Conservation (phyloP, 2,797 vertebrate genomes). For the Pangasius macronema region DNA sequence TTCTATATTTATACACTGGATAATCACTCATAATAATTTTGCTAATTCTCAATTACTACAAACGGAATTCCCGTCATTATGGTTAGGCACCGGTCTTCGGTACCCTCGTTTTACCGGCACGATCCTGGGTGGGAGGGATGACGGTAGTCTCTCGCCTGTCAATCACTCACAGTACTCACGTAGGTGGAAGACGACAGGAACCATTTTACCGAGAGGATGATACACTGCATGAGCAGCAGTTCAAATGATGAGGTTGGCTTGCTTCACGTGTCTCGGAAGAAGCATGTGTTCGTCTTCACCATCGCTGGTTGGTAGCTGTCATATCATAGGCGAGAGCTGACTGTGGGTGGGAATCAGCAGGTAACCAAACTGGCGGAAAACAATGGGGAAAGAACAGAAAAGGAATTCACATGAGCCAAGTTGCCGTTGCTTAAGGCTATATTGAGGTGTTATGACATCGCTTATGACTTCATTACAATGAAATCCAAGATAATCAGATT, state of each 20-base stretch:
- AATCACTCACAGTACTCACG: neutral
- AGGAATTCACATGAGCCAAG: neutral
- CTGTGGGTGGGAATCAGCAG: neutral
- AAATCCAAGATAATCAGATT: neutral
- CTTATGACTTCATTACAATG: neutral
- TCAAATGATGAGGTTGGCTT: conserved; percentile 11
- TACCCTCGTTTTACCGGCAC: too few species aligned
- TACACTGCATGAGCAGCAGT: conserved; percentile 14
- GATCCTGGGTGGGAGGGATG: neutral
- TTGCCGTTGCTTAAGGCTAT: neutral
- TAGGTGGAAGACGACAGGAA: conserved; percentile 2
- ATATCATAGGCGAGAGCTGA: conserved; percentile 8
- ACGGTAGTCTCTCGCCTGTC: neutral
- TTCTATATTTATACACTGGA: neutral
- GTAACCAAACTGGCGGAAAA: neutral
- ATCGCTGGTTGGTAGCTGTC: conserved; percentile 17
- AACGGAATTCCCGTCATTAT: too few species aligned
- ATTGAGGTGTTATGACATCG: neutral
- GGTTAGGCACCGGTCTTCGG: too few species aligned
- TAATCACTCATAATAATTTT: neutral
- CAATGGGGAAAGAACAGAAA: neutral
- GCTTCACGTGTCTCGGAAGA: conserved; percentile 6
- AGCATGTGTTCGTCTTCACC: conserved; percentile 16
- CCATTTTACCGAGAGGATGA: neutral
- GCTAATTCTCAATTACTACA: too few species aligned